Percentiles rank a stretch among this genome's conserved stretches.
Evolutionary conservation across 2,888 invertebrate genomes (phyloP).

Genomic region (Drosophila maculinotata): DNA sequence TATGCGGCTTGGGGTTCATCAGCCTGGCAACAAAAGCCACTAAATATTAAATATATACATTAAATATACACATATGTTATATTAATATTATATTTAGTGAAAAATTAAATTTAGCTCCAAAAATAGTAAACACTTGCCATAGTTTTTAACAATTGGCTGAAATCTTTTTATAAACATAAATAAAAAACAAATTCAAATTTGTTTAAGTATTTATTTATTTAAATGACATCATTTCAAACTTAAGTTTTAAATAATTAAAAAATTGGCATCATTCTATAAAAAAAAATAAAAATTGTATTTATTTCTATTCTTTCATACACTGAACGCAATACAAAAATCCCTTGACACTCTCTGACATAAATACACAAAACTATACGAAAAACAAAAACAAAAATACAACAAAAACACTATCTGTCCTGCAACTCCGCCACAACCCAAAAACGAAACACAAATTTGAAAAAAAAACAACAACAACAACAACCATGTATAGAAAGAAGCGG

Average conservation of each 20-base stretch:
- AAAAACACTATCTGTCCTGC: conserved; percentile 26
- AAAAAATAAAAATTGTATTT: conserved; percentile 47
- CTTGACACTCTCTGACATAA: conserved; percentile 24
- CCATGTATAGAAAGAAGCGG: conserved; percentile 82
- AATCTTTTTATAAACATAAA: neutral
- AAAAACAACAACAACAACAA: conserved; percentile 29
- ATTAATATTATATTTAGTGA: too few relatives aligned
- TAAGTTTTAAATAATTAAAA: conserved; percentile 29
- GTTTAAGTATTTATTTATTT: conserved; percentile 3
- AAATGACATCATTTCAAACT: neutral
- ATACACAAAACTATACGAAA: conserved; percentile 28
- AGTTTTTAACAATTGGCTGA: neutral
- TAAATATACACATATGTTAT: neutral
- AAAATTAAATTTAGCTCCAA: too few relatives aligned
- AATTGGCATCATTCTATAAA: conserved; percentile 60
- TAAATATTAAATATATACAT: neutral
- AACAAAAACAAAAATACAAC: conserved; percentile 21
- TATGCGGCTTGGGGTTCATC: conserved; percentile 11
- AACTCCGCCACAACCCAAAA: conserved; percentile 29
- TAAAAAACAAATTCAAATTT: neutral
- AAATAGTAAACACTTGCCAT: neutral
- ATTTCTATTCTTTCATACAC: conserved; percentile 61
- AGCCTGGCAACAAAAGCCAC: conserved; percentile 10
- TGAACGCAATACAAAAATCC: conserved; percentile 21
- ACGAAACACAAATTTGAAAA: conserved; percentile 14